phyloP scores from a whole-genome alignment of 2,113 vertebrate genomes.

The Ciconia stormi region DNA sequence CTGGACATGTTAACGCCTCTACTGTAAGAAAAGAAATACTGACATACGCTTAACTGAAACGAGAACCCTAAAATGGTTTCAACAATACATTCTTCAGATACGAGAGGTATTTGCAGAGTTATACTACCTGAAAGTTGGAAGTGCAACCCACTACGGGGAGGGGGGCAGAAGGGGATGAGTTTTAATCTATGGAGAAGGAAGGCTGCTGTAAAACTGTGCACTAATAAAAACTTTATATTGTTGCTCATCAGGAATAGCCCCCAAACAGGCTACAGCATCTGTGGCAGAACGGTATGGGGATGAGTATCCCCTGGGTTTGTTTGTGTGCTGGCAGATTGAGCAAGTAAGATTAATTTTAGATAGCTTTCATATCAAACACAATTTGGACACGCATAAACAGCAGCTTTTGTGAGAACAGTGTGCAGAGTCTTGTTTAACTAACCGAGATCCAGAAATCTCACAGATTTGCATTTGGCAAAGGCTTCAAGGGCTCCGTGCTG shows the following conservation, averaged over 20 bases:
- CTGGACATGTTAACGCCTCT: not conserved
- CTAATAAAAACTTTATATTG: not conserved
- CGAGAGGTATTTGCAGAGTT: constrained; percentile 69
- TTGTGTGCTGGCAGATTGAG: not conserved
- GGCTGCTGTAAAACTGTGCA: not conserved
- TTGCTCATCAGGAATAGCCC: not conserved
- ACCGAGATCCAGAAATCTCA: not conserved
- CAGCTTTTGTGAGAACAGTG: not conserved
- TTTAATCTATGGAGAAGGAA: not conserved
- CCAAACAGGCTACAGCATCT: not conserved
- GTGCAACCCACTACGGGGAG: not conserved
- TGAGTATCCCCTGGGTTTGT: not conserved
- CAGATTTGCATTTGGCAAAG: not conserved
- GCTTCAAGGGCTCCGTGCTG: not conserved
- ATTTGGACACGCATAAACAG: not conserved
- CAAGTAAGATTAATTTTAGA: not conserved
- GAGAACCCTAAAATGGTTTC: not conserved
- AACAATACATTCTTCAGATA: constrained; percentile 67
- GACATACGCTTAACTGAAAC: constrained; percentile 12
- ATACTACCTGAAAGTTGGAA: constrained; percentile 47
- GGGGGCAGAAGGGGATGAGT: not conserved
- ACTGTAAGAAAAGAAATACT: constrained; percentile 12
- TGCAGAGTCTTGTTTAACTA: not conserved
- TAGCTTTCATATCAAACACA: not conserved
- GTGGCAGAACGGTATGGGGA: not conserved